phyloP scores from a whole-genome alignment of 2,888 invertebrate genomes.

The Junonia oenone region DNA sequence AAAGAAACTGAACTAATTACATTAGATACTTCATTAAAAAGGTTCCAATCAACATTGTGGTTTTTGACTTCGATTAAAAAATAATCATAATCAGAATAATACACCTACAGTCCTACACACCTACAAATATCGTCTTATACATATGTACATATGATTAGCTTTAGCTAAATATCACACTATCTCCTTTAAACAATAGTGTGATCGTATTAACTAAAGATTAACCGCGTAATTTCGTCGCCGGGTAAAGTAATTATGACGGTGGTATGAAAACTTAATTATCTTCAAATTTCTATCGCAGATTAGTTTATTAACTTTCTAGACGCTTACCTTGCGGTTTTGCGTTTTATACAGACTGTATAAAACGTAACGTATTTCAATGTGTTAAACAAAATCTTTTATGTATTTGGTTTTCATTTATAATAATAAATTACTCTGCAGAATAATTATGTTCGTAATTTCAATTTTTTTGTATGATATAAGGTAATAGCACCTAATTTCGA shows the following conservation, averaged over 20 bases:
- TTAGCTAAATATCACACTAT: background rate
- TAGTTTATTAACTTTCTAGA: constrained; percentile 18
- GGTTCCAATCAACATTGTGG: too few relatives aligned
- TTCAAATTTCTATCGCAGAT: constrained; percentile 27
- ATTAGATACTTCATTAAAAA: too few relatives aligned
- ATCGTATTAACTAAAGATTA: constrained; percentile 25
- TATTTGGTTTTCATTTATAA: background rate
- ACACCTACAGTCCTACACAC: too few relatives aligned
- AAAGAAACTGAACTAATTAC: too few relatives aligned
- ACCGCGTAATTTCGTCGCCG: constrained; percentile 24
- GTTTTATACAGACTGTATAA: background rate
- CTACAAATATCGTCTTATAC: too few relatives aligned
- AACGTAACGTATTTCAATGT: background rate
- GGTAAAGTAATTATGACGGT: constrained; percentile 32
- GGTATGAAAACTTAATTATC: constrained; percentile 32
- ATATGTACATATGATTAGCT: too few relatives aligned
- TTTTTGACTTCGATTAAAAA: too few relatives aligned
- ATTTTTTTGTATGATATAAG: too few relatives aligned
- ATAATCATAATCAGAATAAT: too few relatives aligned
- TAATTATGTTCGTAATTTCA: too few relatives aligned
- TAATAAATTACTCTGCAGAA: background rate
- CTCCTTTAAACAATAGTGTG: background rate
- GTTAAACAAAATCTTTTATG: background rate
- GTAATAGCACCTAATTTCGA: too few relatives aligned
- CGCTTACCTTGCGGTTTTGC: background rate